Evolutionary conservation across 2,113 vertebrate genomes (phyloP), one percentile per base, ranked within the genome.

Genomic region (Cyprinodon tularosa): DNA sequence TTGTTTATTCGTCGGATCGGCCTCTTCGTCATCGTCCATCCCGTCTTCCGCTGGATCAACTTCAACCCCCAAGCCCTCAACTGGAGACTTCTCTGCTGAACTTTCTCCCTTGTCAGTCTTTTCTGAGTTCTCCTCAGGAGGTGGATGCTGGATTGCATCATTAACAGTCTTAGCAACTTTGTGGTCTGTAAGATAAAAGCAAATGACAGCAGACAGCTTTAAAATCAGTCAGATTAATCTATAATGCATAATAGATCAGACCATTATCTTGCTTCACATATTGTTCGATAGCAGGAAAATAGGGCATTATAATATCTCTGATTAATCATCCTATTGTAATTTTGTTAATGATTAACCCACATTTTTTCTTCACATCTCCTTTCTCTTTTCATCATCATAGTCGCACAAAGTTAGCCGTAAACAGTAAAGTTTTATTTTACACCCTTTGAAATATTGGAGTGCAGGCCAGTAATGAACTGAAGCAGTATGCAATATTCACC

Each of bases 1-100:
- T 20, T 63, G 84, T 71, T 92, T 93, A 0, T 69, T 68, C 3
- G 71, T 11, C 1, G 6, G 29, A 22, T 81, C 72, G 12, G 67
- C 39, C 2, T 83, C 82, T 0, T 76, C 75, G 0, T 69, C 71
- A 0, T 76, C 76, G 14, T 84, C 88, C 0, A 22, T 57, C 36
- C 9, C 57, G 0, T 80, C 76, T 68, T 74, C 68, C 0, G 15
- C 20, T 12, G 38, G 12, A 5, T 82, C 78, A 0, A 53, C 83
- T 3, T 81, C 78, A 10, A 42, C 78, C 29, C 68, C 42, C 12
- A 4, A 57, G 48, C 69, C 66, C 29, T 64, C 36, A 0, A 39
- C 50, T 0, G 8, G 57, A 2, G 73, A 59, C 15, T 44, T 83
- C 50, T 66, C 70, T 12, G 64, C 20, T 0, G 61, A 29, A 3